Percentiles rank a stretch among this genome's conserved stretches.
Conservation (phyloP, 2,888 invertebrate species). For the Eubasilissa splendida region DNA sequence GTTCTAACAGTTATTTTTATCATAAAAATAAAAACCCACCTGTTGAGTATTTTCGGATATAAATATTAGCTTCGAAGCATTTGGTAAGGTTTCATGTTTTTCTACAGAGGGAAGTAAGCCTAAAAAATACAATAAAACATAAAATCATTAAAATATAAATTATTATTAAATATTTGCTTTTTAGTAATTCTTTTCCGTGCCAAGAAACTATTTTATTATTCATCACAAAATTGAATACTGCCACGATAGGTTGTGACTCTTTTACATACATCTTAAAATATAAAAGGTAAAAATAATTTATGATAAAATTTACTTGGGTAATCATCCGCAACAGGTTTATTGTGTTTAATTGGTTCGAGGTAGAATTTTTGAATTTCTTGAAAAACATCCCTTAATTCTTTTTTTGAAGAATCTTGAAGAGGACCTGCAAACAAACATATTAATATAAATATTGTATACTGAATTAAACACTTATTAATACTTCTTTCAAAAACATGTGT, state of each 20-base stretch:
- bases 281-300: neutral
- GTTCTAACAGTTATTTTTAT: neutral
- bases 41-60: constrained; percentile 25
- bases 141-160: neutral
- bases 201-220: too few species aligned
- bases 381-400: constrained; percentile 29
- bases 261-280: too few species aligned
- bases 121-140: neutral
- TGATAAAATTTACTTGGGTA: neutral
- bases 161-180: too few species aligned
- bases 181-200: too few species aligned
- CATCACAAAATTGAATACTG: too few species aligned
- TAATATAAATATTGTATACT: neutral
- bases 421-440: constrained; percentile 6
- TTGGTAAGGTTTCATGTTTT: constrained; percentile 16
- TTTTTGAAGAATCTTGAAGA: constrained; percentile 23
- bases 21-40: constrained; percentile 22
- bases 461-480: neutral
- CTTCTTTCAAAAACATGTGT: too few species aligned
- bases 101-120: neutral
- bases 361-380: neutral
- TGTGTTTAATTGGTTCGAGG: neutral
- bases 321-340: neutral
- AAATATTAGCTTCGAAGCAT: constrained; percentile 15
- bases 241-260: too few species aligned